Conservation (phyloP, 2,888 invertebrate genomes). For the Ochropleura leucogaster region DNA sequence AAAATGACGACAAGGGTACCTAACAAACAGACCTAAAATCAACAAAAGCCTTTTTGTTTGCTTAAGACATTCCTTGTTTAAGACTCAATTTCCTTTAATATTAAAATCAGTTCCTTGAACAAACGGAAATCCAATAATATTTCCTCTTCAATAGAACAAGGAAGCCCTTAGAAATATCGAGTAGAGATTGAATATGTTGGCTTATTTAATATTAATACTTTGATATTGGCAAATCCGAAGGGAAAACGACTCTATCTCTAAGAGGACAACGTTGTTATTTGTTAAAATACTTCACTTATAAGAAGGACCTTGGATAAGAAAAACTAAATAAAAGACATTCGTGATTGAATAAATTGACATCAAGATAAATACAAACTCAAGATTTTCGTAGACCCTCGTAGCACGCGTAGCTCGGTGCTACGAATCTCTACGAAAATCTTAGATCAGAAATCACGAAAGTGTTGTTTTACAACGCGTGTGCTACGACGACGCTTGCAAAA, state of each 20-base stretch:
- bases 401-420: conserved; percentile 49
- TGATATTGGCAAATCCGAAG: background rate
- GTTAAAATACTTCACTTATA: background rate
- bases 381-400: conserved; percentile 43
- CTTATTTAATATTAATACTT: conserved; percentile 21
- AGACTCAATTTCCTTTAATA: background rate
- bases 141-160: conserved; percentile 2
- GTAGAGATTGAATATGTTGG: conserved; percentile 1
- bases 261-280: background rate
- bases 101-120: background rate
- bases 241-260: background rate
- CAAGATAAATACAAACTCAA: background rate
- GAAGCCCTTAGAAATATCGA: conserved; percentile 8
- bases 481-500: conserved; percentile 19
- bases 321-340: background rate
- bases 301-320: background rate
- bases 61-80: too few relatives aligned
- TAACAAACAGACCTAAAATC: too few relatives aligned
- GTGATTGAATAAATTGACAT: background rate
- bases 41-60: background rate
- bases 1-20: too few relatives aligned
- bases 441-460: conserved; percentile 19
- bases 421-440: conserved; percentile 47
- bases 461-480: conserved; percentile 3
- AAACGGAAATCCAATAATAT: conserved; percentile 2